A percentile compares a stretch with the other conserved stretches of the same genome.
Conservation (phyloP, 1,140 invertebrate species). For the Araneus ventricosus region DNA sequence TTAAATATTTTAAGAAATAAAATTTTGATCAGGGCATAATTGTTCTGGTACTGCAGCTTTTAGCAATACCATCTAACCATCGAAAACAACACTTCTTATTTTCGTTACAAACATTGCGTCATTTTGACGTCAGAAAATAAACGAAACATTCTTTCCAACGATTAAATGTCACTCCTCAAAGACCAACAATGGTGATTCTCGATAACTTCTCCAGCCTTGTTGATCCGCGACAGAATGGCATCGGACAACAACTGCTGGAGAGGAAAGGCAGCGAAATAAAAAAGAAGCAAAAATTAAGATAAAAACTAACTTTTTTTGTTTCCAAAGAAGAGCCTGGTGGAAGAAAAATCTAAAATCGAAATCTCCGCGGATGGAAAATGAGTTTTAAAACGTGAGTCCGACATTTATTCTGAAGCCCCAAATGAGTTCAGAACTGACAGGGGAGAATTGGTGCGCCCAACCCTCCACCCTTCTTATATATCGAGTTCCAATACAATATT, state of each 20-base stretch:
- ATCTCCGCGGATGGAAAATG: conserved; percentile 32
- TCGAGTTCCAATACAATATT: conserved; percentile 69
- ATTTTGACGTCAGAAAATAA: neutral
- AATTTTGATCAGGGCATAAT: too few relatives aligned
- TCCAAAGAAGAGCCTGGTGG: neutral
- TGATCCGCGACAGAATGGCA: neutral
- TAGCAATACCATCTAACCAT: too few relatives aligned
- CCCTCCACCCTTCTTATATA: neutral
- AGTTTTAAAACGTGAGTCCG: conserved; percentile 63
- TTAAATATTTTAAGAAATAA: too few relatives aligned
- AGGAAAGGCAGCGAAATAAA: neutral
- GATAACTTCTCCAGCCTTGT: neutral
- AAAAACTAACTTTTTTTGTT: neutral
- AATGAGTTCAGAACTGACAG: conserved; percentile 51
- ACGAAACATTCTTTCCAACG: neutral
- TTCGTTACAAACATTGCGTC: too few relatives aligned
- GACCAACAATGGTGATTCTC: conserved; percentile 3
- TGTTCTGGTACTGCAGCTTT: too few relatives aligned
- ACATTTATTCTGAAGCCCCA: conserved; percentile 50
- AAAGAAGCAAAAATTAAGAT: neutral
- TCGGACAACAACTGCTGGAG: neutral
- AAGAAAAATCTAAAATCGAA: conserved; percentile 70
- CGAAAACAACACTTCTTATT: too few relatives aligned
- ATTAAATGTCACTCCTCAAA: neutral
- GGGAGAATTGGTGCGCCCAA: neutral